Conservation (phyloP, 1,140 invertebrate genomes). For the Potamilus streckersoni region DNA sequence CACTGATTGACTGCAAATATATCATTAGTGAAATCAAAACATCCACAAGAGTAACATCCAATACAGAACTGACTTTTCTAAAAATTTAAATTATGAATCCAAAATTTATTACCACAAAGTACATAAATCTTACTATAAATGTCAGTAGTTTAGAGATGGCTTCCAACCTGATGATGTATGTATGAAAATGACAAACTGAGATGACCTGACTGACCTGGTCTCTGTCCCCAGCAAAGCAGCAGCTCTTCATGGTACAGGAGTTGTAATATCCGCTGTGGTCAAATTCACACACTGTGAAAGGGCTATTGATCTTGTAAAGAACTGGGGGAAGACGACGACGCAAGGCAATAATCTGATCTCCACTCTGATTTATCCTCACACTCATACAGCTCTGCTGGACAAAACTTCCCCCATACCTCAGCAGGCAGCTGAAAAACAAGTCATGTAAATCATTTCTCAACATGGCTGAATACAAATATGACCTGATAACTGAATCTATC, state of each 20-base stretch:
- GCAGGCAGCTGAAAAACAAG: conserved; percentile 63
- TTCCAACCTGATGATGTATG: no score
- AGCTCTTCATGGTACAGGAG: conserved; percentile 97
- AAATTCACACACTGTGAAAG: conserved; percentile 83
- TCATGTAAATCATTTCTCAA: not conserved
- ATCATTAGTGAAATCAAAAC: no score
- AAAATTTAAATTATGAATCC: no score
- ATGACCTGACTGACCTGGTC: conserved; percentile 72
- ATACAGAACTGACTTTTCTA: no score
- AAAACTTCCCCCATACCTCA: conserved; percentile 78
- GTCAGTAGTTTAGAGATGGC: no score
- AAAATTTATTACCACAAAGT: no score
- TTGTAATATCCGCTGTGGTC: conserved; percentile 94
- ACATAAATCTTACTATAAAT: no score
- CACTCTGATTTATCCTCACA: conserved; percentile 86
- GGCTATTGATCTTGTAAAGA: conserved; percentile 78
- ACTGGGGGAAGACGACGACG: conserved; percentile 86
- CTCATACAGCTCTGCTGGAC: conserved; percentile 87
- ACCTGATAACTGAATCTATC: no score
- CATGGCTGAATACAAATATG: no score
- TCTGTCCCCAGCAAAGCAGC: conserved; percentile 89
- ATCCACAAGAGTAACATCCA: no score
- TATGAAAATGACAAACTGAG: no score
- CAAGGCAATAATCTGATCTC: conserved; percentile 84
- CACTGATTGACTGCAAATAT: no score